A percentile compares a stretch with the other conserved stretches of the same genome.
Conservation (phyloP, 2,113 vertebrate species). For the Pitta sordida region DNA sequence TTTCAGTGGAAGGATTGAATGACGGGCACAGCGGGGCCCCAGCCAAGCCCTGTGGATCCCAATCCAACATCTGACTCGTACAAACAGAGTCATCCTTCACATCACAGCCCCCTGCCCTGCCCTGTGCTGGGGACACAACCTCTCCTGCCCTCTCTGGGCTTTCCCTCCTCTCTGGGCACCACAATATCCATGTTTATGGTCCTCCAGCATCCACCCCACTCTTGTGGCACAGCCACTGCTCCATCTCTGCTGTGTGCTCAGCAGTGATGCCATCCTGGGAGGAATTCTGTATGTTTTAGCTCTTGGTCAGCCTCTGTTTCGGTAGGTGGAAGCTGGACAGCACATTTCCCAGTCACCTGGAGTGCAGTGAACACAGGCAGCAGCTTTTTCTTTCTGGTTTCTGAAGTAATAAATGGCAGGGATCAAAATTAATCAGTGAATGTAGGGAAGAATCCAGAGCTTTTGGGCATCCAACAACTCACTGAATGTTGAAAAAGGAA, state of each 20-base stretch:
- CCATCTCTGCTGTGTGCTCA: not conserved
- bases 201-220: not conserved
- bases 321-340: not conserved
- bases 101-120: not conserved
- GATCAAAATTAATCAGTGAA: not conserved
- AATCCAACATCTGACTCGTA: not conserved
- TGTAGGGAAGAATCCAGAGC: not conserved
- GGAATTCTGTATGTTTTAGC: not conserved
- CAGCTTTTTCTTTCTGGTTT: not conserved
- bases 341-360: not conserved
- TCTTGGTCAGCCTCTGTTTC: not conserved
- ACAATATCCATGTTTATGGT: not conserved
- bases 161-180: not conserved
- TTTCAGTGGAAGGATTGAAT: not conserved
- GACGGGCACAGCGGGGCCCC: not conserved
- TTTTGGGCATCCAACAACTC: not conserved
- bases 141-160: not conserved
- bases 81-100: not conserved
- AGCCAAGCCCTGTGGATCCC: not conserved
- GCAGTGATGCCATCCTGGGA: not conserved
- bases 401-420: not conserved
- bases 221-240: not conserved
- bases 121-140: not conserved
- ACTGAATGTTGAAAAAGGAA: constrained; percentile 19
- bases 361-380: not conserved